Percentiles rank a stretch among this genome's conserved stretches.
These are phyloP conservation scores for Phaenicophaeus curvirostris DNA, from an alignment of 2,797 vertebrate genomes.

Conservation along the genomic window DNA sequence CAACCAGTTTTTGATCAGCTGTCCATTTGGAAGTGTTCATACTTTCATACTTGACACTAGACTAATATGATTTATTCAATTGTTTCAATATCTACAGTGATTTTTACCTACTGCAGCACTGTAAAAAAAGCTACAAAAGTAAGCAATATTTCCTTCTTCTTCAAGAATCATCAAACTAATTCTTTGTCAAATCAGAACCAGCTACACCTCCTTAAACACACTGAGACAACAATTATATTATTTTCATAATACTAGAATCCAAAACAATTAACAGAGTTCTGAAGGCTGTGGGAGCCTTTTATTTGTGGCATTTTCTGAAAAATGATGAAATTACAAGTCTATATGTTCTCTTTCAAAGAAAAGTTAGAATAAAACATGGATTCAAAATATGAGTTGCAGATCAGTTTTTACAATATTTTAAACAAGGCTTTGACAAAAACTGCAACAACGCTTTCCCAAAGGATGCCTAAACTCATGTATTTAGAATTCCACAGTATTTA, in stretches of 20 bases:
- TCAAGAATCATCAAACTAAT: background rate
- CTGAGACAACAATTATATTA: background rate
- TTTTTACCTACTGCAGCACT: background rate
- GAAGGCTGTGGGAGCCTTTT: background rate
- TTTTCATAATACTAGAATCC: background rate
- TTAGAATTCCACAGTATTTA: background rate
- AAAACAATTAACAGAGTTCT: background rate
- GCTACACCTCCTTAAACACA: background rate
- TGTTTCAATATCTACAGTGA: background rate
- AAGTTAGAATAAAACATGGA: background rate
- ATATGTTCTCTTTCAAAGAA: background rate
- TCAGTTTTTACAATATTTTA: background rate
- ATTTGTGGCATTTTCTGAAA: background rate
- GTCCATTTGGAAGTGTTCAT: background rate
- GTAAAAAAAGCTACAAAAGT: background rate
- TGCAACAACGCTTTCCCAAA: background rate
- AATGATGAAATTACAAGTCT: background rate
- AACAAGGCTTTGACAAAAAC: background rate
- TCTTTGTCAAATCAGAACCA: background rate
- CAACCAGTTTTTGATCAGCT: background rate
- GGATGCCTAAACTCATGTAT: background rate
- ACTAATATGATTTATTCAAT: background rate
- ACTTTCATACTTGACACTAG: background rate
- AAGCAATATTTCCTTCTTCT: background rate
- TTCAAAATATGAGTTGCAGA: background rate